Conservation (phyloP, 2,113 vertebrate genomes). For the Paralichthys olivaceus region DNA sequence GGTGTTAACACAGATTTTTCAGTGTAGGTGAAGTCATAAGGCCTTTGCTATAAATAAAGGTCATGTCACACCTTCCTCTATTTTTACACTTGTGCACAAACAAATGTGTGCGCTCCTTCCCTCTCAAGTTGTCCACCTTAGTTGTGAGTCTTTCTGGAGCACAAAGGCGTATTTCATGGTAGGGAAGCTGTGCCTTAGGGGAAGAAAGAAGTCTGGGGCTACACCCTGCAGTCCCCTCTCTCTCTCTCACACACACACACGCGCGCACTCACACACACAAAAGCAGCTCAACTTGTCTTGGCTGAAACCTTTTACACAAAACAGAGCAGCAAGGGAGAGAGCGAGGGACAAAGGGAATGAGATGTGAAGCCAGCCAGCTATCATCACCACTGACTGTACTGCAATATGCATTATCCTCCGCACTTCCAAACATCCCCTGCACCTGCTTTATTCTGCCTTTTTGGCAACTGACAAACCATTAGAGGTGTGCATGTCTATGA, state of each 20-base stretch:
- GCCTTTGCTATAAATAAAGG: constrained; percentile 39
- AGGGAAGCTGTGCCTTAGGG: constrained; percentile 54
- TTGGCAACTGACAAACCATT: constrained; percentile 17
- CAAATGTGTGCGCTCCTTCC: constrained; percentile 39
- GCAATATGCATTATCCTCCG: not conserved
- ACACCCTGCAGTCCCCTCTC: constrained; percentile 58
- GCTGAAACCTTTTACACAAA: constrained; percentile 55
- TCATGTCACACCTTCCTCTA: constrained; percentile 50
- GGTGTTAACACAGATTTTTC: constrained; percentile 25
- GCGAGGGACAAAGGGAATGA: constrained; percentile 44
- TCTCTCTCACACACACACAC: constrained; percentile 2
- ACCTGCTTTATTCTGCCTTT: constrained; percentile 29
- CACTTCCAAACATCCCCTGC: constrained; percentile 3
- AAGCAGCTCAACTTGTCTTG: constrained; percentile 62
- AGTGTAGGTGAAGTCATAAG: constrained; percentile 26
- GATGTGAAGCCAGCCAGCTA: constrained; percentile 40
- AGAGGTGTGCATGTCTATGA: constrained; percentile 9
- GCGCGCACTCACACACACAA: constrained; percentile 21
- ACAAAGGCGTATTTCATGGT: constrained; percentile 74
- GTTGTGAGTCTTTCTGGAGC: constrained; percentile 53
- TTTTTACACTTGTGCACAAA: constrained; percentile 50
- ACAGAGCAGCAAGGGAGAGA: constrained; percentile 38
- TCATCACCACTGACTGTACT: constrained; percentile 22
- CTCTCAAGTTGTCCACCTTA: constrained; percentile 50
- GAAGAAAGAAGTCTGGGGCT: constrained; percentile 66